phyloP scores from a whole-genome alignment of 2,797 vertebrate genomes.

The Poeciliopsis infans region DNA sequence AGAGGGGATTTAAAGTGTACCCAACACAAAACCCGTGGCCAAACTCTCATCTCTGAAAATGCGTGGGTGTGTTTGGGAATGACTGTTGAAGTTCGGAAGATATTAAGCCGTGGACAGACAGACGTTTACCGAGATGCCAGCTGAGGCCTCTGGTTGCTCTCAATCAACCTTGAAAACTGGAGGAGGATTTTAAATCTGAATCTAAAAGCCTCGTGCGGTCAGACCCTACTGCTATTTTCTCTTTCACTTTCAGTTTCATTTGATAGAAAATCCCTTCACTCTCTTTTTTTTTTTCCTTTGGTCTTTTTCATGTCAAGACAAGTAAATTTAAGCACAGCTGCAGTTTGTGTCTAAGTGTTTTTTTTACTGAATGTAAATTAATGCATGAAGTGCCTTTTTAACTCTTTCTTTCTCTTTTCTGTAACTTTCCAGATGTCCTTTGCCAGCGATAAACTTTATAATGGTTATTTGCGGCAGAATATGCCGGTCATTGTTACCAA shows the following conservation, averaged over 20 bases:
- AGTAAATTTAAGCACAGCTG: background rate
- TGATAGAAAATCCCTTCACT: background rate
- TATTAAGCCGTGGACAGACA: constrained; percentile 32
- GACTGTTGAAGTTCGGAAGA: background rate
- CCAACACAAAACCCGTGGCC: constrained; percentile 25
- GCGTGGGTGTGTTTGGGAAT: background rate
- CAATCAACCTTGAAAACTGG: constrained; percentile 30
- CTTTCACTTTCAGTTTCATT: constrained; percentile 71
- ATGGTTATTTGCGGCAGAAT: constrained; percentile 66
- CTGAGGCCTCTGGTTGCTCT: constrained; percentile 15
- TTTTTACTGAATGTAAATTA: background rate
- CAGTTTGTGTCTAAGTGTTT: background rate
- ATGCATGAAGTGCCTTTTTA: background rate
- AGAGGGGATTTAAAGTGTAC: constrained; percentile 49
- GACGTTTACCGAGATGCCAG: constrained; percentile 67
- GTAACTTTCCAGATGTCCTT: constrained; percentile 72
- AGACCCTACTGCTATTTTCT: background rate
- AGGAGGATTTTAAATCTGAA: background rate
- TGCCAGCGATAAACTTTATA: constrained; percentile 72
- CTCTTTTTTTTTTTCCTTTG: accelerated
- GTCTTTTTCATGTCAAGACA: background rate
- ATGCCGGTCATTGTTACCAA: constrained; percentile 57
- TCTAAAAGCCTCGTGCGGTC: background rate
- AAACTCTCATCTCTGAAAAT: constrained; percentile 8
- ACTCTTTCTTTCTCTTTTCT: background rate